Percentiles rank a stretch among this genome's conserved stretches.
Evolutionary conservation across 1,140 invertebrate genomes (phyloP).

Genomic region (Plectrocnemia conspersa): DNA sequence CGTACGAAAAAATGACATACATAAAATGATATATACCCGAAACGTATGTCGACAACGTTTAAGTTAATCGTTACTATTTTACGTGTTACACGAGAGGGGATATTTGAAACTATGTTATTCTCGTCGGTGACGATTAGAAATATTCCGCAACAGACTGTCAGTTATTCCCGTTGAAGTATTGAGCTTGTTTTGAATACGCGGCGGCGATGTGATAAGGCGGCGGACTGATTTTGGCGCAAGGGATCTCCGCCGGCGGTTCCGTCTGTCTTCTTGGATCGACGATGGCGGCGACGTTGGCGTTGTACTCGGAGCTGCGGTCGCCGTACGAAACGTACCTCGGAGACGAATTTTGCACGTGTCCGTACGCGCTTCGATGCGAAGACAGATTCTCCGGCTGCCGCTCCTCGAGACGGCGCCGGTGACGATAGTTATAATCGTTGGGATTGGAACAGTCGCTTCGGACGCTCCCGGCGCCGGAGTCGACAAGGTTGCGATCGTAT

Average conservation of each 20-base stretch:
- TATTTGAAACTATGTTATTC: too few relatives aligned
- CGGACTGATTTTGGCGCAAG: constrained; percentile 47
- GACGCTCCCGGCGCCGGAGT: constrained; percentile 30
- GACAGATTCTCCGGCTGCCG: constrained; percentile 12
- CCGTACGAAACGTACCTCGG: constrained; percentile 18
- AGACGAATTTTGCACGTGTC: constrained; percentile 7
- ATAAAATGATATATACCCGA: too few relatives aligned
- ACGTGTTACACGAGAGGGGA: too few relatives aligned
- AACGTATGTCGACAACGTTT: too few relatives aligned
- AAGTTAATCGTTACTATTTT: too few relatives aligned
- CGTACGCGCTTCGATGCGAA: constrained; percentile 25
- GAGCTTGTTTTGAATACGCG: constrained; percentile 52
- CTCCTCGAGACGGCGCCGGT: not conserved
- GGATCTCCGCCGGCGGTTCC: constrained; percentile 41
- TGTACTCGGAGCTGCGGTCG: constrained; percentile 13
- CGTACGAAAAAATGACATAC: too few relatives aligned
- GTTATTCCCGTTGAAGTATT: constrained; percentile 45
- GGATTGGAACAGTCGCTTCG: constrained; percentile 4
- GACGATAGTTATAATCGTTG: constrained; percentile 1
- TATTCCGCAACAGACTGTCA: too few relatives aligned
- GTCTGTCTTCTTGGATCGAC: constrained; percentile 39
- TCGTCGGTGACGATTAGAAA: too few relatives aligned
- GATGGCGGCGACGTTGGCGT: constrained; percentile 35
- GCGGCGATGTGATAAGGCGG: constrained; percentile 52
- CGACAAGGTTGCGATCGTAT: constrained; percentile 41